Conservation (phyloP, 2,113 vertebrate genomes). For the Carettochelys insculpta region DNA sequence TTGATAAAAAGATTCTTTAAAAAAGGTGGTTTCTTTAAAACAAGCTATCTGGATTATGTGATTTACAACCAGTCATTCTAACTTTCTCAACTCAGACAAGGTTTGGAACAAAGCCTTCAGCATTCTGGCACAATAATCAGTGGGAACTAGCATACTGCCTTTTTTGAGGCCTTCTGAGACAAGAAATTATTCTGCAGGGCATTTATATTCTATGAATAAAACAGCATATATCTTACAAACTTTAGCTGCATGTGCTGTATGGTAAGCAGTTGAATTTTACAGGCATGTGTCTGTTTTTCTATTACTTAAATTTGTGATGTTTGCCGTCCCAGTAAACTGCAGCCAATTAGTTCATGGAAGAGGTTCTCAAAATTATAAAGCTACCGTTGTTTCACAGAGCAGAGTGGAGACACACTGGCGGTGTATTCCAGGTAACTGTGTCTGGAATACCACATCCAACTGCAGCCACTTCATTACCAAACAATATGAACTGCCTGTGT, state of each 20-base stretch:
- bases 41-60: not conserved
- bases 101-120: not conserved
- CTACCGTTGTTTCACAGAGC: not conserved
- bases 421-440: not conserved
- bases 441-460: not conserved
- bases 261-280: not conserved
- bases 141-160: not conserved
- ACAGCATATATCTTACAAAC: not conserved
- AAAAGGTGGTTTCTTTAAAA: not conserved
- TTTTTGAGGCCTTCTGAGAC: not conserved
- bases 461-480: not conserved
- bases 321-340: not conserved
- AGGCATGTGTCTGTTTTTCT: not conserved
- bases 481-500: not conserved
- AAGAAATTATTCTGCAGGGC: not conserved
- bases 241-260: rapidly evolving
- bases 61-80: not conserved
- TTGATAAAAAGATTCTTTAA: not conserved
- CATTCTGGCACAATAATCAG: not conserved
- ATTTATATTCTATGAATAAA: not conserved
- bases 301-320: not conserved
- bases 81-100: not conserved
- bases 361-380: not conserved
- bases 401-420: not conserved
- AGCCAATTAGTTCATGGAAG: not conserved